Base-by-base conservation (phyloP, 2,888 invertebrate species). In the Erebia ligea region DNA sequence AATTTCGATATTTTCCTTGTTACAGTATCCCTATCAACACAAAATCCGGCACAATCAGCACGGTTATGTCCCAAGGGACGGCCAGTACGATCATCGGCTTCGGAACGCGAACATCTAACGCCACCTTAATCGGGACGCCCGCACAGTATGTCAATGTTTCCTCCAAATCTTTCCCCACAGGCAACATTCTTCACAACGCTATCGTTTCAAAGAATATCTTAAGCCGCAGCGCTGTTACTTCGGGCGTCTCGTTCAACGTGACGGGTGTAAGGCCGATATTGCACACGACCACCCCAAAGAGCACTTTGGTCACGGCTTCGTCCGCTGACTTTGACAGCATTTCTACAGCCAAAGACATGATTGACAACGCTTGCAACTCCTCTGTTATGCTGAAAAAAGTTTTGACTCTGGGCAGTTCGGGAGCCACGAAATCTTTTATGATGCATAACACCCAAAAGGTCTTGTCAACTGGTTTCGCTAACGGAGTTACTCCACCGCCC, bases 321-420 rank as follows among this genome's bases (percentile, higher is more conserved):
- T 82, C 79, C 17, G 9, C 59, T 2, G 93, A 92, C 71, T 92
- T 86, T 70, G 91, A 93, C 61, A 87, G 82, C 50, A 93, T 93
- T 71, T 91, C 92, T 1, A 92, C 92, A 0, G 89, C 92, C 0
- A 94, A 93, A 81, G 93, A 93, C 73, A 91, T 94, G 91, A 93
- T 94, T 21, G 94, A 94, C 68, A 93, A 92, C 72, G 91, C 93
- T 0, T 93, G 93, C 76, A 93, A 92, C 73, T 93, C 94, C 0
- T 94, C 94, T 2, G 89, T 94, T 10, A 94, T 94, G 94, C 78
- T 94, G 73, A 94, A 94, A 75, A 93, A 94, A 75, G 94, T 94
- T 0, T 80, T 94, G 1, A 94, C 94, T 54, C 78, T 94, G 54
- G 94, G 94, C 63, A 93, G 93, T 64, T 83, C 92, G 0, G 93